Percentiles rank a stretch among this genome's conserved stretches.
Evolutionary conservation across 2,113 vertebrate species (phyloP).

Genomic region (Percopsis transmontana): DNA sequence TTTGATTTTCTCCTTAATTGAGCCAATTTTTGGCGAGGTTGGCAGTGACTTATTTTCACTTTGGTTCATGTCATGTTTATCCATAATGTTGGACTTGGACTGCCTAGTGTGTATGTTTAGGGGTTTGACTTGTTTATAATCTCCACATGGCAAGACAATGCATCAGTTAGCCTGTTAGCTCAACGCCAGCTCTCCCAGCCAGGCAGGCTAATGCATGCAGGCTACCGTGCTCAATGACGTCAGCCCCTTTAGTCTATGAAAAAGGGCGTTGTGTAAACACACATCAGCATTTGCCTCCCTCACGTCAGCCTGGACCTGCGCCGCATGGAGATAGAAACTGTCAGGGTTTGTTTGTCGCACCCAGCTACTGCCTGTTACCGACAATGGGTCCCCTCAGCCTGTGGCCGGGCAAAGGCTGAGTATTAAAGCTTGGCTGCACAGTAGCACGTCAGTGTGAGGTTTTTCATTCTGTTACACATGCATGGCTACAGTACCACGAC

Average conservation of each 20-base stretch:
- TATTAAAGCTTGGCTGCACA: conserved; percentile 44
- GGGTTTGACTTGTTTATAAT: too few species aligned
- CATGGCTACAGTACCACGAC: conserved; percentile 1
- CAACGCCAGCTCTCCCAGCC: conserved; percentile 49
- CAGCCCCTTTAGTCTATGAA: conserved; percentile 57
- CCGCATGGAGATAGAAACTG: conserved; percentile 46
- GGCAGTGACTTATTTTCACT: not conserved
- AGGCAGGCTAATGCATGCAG: conserved; percentile 57
- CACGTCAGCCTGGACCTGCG: conserved; percentile 56
- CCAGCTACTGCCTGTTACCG: conserved; percentile 21
- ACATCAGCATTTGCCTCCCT: conserved; percentile 60
- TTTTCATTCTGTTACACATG: not conserved
- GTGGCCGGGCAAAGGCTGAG: conserved; percentile 17
- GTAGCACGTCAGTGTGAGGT: conserved; percentile 34
- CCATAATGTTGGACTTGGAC: conserved; percentile 1
- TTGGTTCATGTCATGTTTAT: conserved; percentile 13
- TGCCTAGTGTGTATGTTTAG: not conserved
- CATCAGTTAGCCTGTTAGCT: conserved; percentile 46
- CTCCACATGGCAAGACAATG: conserved; percentile 21
- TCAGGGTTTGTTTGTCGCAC: conserved; percentile 49
- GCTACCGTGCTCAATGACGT: conserved; percentile 59
- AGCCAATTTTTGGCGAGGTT: not conserved
- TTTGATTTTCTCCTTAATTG: not conserved
- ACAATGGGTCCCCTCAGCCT: conserved; percentile 69
- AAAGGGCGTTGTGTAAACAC: conserved; percentile 45